Conservation (phyloP, 2,888 invertebrate species). For the Andricus curvator region DNA sequence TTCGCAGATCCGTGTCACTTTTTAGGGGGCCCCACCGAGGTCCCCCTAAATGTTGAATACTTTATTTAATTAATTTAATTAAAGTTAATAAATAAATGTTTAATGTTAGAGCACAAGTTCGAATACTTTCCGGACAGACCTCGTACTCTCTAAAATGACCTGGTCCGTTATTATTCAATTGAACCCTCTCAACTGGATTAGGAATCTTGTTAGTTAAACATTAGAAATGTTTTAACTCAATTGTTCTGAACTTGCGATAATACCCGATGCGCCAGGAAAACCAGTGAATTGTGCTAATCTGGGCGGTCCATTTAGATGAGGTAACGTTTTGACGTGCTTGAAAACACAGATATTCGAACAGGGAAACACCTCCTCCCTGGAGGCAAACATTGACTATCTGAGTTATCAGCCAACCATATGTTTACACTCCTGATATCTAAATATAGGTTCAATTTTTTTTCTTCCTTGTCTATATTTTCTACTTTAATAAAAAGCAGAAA, state of each 20-base stretch:
- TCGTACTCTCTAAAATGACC: too few species aligned
- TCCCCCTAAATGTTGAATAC: too few species aligned
- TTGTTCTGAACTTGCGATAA: neutral
- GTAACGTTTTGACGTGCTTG: neutral
- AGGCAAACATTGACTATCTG: neutral
- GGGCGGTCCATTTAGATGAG: neutral
- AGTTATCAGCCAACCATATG: neutral
- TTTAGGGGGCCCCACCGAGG: too few species aligned
- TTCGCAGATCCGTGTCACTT: too few species aligned
- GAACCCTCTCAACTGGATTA: neutral
- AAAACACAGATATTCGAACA: neutral
- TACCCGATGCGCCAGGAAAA: neutral
- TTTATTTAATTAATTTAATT: too few species aligned
- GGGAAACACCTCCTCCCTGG: neutral
- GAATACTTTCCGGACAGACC: too few species aligned
- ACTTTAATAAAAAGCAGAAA: too few species aligned
- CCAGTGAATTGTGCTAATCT: neutral
- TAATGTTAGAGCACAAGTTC: too few species aligned
- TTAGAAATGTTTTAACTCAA: neutral
- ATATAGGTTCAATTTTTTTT: neutral
- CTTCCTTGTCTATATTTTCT: too few species aligned
- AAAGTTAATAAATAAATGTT: too few species aligned
- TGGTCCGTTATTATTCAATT: too few species aligned
- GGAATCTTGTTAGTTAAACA: neutral
- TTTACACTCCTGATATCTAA: neutral